Evolutionary conservation across 2,888 invertebrate species (phyloP).

Genomic region (Epistrophella euchroma): DNA sequence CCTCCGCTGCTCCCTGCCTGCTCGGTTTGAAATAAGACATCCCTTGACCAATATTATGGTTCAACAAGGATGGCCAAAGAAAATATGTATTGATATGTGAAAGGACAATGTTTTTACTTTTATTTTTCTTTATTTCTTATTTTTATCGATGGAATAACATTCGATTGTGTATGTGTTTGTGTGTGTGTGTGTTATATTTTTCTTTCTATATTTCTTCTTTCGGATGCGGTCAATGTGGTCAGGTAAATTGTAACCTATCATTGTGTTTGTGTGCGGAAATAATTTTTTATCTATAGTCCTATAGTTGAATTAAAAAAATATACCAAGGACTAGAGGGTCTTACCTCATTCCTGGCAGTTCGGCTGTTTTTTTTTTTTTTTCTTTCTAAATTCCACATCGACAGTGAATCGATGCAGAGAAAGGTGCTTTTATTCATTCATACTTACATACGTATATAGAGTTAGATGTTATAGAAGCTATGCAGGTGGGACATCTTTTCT

Average conservation of each 20-base stretch:
- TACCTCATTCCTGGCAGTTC: conserved; percentile 9
- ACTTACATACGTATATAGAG: not conserved
- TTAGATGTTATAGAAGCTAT: conserved; percentile 38
- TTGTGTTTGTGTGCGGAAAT: conserved; percentile 45
- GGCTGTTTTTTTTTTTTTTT: conserved; percentile 1
- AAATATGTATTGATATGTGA: conserved; percentile 76
- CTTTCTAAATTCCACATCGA: conserved; percentile 63
- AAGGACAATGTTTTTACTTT: conserved; percentile 73
- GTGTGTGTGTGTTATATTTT: conserved; percentile 7
- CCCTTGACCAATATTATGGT: conserved; percentile 76
- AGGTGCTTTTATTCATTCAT: conserved; percentile 43
- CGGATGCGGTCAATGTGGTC: conserved; percentile 66
- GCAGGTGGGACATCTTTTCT: conserved; percentile 76
- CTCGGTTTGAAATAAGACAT: conserved; percentile 73
- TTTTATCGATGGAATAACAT: conserved; percentile 61
- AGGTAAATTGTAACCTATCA: conserved; percentile 57
- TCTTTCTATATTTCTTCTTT: conserved; percentile 34
- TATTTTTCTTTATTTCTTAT: conserved; percentile 64
- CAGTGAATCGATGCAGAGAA: conserved; percentile 68
- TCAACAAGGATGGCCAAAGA: conserved; percentile 75
- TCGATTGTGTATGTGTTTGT: conserved; percentile 10
- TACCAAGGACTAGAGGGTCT: conserved; percentile 51
- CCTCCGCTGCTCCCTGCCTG: too few relatives aligned
- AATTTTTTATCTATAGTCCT: conserved; percentile 64
- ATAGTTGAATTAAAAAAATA: conserved; percentile 72